Conservation (phyloP, 2,113 vertebrate genomes). For the Syngnathus typhle region DNA sequence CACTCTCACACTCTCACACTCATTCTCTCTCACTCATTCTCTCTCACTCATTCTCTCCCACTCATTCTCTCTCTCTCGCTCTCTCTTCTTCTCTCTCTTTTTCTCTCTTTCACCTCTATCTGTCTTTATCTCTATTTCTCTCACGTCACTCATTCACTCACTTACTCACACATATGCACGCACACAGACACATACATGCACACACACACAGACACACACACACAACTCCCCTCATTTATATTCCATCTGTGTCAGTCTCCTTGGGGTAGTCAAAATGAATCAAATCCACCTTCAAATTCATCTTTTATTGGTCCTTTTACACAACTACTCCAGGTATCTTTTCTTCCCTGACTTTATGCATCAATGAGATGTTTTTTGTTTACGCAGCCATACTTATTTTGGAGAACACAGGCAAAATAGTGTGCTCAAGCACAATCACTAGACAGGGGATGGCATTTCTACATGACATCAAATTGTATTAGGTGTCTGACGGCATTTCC, state of each 20-base stretch:
- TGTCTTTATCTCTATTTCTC: too few relatives aligned
- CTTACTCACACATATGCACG: too few relatives aligned
- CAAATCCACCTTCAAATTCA: slow-evolving; percentile 65
- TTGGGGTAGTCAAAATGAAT: slow-evolving; percentile 63
- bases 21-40: slow-evolving; percentile 20
- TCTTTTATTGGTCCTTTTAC: slow-evolving; percentile 58
- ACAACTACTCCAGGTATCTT: slow-evolving; percentile 47
- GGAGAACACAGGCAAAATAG: slow-evolving; percentile 3
- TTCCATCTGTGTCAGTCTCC: slow-evolving; percentile 64
- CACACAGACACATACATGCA: background rate
- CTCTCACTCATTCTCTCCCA: too few relatives aligned
- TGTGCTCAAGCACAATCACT: background rate
- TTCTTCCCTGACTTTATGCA: slow-evolving; percentile 28
- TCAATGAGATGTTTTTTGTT: slow-evolving; percentile 24
- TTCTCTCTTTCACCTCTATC: slow-evolving; percentile 2
- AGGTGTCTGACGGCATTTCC: background rate
- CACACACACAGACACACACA: slow-evolving; percentile 14
- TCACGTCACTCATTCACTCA: too few relatives aligned
- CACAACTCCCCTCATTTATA: slow-evolving; percentile 56
- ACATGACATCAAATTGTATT: slow-evolving; percentile 6
- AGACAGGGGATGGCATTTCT: background rate
- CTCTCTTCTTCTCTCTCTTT: too few relatives aligned
- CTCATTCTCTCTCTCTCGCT: slow-evolving; percentile 12
- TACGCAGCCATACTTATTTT: background rate
- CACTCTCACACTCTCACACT: background rate